A percentile compares a stretch with the other conserved stretches of the same genome.
Conservation (phyloP, 2,113 vertebrate genomes). For the Phycodurus eques region DNA sequence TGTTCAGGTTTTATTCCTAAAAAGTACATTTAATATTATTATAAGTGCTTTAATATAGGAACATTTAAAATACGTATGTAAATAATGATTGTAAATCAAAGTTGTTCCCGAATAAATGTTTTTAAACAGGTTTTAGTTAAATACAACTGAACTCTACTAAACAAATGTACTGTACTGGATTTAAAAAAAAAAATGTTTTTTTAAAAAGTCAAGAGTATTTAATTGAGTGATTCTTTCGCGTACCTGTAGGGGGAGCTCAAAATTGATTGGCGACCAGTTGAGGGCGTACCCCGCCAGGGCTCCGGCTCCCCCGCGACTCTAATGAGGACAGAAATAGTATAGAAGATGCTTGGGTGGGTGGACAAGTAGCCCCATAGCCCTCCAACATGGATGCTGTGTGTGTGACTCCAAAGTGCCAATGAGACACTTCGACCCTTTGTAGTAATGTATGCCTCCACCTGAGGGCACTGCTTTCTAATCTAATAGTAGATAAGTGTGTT, state of each 20-base stretch:
- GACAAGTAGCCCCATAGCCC: background rate
- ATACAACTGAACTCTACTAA: no score
- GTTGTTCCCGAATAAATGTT: no score
- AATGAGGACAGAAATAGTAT: no score
- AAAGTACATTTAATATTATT: background rate
- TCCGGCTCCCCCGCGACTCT: no score
- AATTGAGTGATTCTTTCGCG: no score
- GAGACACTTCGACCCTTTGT: slow-evolving; percentile 60
- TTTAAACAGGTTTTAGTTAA: no score
- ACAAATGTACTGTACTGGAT: no score
- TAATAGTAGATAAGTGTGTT: slow-evolving; percentile 67
- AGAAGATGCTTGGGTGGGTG: background rate
- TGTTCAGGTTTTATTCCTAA: background rate
- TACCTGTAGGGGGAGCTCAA: background rate
- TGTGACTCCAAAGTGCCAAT: slow-evolving; percentile 46
- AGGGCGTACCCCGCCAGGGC: background rate
- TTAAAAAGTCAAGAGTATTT: no score
- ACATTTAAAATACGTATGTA: no score
- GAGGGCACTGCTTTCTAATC: slow-evolving; percentile 78
- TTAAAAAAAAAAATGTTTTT: no score
- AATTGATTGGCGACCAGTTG: background rate
- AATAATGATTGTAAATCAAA: no score
- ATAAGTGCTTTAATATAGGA: background rate
- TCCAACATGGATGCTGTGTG: background rate
- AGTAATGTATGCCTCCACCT: slow-evolving; percentile 77